Evolutionary conservation across 2,797 vertebrate genomes (phyloP), one percentile per base, ranked within the genome.

Genomic region (Falco columbarius): DNA sequence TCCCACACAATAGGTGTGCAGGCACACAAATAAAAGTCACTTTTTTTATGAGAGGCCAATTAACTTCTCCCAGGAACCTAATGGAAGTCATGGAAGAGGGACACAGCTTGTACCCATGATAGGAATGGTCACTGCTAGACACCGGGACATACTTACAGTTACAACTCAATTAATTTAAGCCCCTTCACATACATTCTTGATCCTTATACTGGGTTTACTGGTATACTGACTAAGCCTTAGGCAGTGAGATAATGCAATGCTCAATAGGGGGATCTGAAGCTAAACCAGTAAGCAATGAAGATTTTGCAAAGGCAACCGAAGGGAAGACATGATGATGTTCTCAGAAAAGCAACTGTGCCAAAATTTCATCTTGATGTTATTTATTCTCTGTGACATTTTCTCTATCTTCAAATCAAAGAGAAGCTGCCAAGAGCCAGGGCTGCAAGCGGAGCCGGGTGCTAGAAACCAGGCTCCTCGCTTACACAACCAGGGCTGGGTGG

Each of bases 321-420:
- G 46, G 36, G 56, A 83, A 95, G 27, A 68, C 46, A 68, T 42
- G 36, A 62, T 1, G 8, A 58, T 8, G 5, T 66, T 73, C 76
- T 83, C 73, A 89, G 55, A 76, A 90, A 58, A 4, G 32, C 54
- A 77, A 84, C 56, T 8, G 65, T 1, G 9, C 56, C 90, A 67
- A 40, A 34, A 74, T 66, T 51, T 86, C 81, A 80, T 70, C 63
- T 73, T 66, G 58, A 76, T 70, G 92, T 87, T 95, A 82, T 90
- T 95, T 95, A 85, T 86, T 86, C 62, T 65, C 79, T 1, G 9
- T 88, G 93, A 91, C 85, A 95, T 91, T 91, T 95, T 82, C 91
- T 81, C 72, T 21, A 18, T 68, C 91, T 75, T 56, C 76, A 71
- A 70, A 90, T 54, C 89, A 70, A 36, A 65, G 49, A 26, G 38